Percentiles rank a stretch among this genome's conserved stretches.
Conservation (phyloP, 2,113 vertebrate genomes). For the Orientallactaga bullata region DNA sequence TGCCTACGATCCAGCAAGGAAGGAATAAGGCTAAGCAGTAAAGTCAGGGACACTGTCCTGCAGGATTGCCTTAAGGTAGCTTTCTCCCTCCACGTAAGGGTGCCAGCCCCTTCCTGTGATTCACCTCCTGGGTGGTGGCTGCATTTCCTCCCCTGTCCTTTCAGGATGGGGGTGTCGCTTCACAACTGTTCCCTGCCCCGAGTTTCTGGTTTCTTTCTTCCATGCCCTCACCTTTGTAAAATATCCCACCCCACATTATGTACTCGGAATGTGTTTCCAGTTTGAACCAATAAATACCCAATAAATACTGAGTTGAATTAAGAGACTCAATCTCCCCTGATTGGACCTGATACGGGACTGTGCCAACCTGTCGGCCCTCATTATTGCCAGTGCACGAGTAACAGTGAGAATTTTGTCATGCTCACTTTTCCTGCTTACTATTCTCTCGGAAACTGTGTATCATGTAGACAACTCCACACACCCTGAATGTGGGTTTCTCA, state of each 20-base stretch:
- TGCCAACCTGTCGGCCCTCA: background rate
- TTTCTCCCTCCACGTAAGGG: background rate
- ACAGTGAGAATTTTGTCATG: background rate
- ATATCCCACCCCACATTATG: background rate
- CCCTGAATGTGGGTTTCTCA: background rate
- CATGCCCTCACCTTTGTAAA: background rate
- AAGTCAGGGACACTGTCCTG: background rate
- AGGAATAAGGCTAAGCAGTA: background rate
- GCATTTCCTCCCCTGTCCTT: background rate
- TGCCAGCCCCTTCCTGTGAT: background rate
- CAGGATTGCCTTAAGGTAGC: accelerated
- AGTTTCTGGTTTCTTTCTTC: background rate
- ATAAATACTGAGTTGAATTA: background rate
- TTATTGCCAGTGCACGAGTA: background rate
- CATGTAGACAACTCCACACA: background rate
- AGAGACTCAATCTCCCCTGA: background rate
- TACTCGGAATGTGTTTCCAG: background rate
- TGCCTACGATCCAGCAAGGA: background rate
- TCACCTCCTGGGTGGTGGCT: accelerated
- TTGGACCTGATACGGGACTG: background rate
- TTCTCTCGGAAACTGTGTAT: background rate
- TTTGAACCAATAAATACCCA: background rate
- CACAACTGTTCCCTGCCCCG: too few relatives aligned
- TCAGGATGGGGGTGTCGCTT: too few relatives aligned
- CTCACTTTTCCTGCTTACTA: background rate